These are phyloP conservation scores for Xiphophorus birchmanni DNA, from an alignment of 2,797 vertebrate genomes.

Conservation along the genomic window DNA sequence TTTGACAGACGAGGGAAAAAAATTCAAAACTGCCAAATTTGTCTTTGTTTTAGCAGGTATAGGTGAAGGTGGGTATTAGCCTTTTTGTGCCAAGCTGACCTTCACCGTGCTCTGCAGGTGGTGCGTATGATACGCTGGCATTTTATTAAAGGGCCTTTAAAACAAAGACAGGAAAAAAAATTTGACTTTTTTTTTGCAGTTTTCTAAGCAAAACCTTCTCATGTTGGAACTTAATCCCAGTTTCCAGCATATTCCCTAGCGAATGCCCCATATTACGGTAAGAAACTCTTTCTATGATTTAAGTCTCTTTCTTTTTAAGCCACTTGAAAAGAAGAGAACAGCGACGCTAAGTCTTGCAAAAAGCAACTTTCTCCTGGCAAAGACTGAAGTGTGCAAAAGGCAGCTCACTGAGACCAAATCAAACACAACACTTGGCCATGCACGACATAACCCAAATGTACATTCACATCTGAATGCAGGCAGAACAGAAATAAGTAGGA, in stretches of 20 bases:
- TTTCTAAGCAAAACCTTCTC: background rate
- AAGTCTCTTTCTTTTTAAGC: conserved; percentile 48
- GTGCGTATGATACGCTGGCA: background rate
- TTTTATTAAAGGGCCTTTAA: background rate
- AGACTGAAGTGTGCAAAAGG: conserved; percentile 78
- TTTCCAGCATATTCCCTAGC: background rate
- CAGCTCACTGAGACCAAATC: conserved; percentile 65
- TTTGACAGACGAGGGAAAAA: background rate
- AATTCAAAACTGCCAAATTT: background rate
- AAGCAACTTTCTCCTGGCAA: conserved; percentile 59
- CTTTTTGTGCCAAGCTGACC: background rate
- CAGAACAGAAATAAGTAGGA: conserved; percentile 82
- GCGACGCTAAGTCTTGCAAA: conserved; percentile 20
- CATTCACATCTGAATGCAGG: conserved; percentile 71
- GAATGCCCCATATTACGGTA: background rate
- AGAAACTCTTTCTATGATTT: conserved; percentile 51
- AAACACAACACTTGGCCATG: conserved; percentile 76
- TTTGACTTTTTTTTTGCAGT: background rate
- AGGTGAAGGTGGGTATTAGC: background rate
- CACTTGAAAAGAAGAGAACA: conserved; percentile 26
- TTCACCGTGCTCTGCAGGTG: background rate
- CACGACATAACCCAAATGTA: conserved; percentile 67
- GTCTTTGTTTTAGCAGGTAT: background rate
- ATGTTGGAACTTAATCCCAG: background rate
- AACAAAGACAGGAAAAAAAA: background rate